phyloP scores from a whole-genome alignment of 2,113 vertebrate genomes.

The Corythaeola cristata region DNA sequence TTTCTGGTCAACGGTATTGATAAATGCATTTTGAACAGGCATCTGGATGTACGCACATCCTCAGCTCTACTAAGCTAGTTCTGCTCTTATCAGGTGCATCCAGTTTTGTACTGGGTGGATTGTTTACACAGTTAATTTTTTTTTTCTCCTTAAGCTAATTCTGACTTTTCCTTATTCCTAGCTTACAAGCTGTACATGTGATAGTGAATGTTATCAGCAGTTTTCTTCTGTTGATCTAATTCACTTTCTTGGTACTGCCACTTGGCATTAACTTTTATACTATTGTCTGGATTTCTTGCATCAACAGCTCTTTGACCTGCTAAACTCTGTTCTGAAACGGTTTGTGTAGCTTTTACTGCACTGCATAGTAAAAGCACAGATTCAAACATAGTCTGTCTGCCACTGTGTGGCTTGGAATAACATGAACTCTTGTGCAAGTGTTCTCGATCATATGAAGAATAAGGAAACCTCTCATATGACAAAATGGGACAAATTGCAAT shows the following conservation, averaged over 20 bases:
- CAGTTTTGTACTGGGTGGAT: conserved; percentile 35
- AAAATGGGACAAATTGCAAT: conserved; percentile 35
- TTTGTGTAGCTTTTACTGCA: conserved; percentile 60
- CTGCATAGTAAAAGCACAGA: conserved; percentile 51
- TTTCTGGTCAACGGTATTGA: not conserved
- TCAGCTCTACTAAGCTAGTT: conserved; percentile 44
- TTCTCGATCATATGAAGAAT: conserved; percentile 37
- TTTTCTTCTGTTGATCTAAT: conserved; percentile 37
- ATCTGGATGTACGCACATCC: conserved; percentile 15
- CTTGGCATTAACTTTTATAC: conserved; percentile 58
- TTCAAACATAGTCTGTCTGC: conserved; percentile 56
- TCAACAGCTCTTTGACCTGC: conserved; percentile 17
- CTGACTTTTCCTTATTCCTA: not conserved
- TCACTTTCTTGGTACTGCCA: conserved; percentile 53
- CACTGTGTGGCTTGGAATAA: conserved; percentile 55
- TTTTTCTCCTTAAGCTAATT: conserved; percentile 3
- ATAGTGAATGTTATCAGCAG: conserved; percentile 51
- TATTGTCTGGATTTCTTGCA: not conserved
- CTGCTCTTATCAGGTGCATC: conserved; percentile 34
- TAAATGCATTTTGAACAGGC: conserved; percentile 35
- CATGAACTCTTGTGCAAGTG: conserved; percentile 60
- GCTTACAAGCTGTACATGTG: conserved; percentile 30
- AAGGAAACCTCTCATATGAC: not conserved
- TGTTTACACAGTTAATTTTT: conserved; percentile 30
- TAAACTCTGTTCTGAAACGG: conserved; percentile 32